Conservation (phyloP, 2,888 invertebrate species). For the Lasioglossum zephyrum region DNA sequence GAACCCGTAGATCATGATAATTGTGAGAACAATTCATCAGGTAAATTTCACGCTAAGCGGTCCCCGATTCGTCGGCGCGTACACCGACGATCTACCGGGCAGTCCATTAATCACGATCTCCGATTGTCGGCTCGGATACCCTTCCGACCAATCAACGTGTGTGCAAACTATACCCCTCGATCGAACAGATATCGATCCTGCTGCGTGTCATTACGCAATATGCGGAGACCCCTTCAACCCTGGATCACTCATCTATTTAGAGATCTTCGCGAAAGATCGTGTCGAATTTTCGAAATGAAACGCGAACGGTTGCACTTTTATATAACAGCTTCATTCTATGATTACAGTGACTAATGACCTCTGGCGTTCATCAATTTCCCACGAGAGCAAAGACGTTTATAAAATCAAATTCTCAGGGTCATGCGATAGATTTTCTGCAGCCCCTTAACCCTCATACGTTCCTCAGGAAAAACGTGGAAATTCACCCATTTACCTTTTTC, state of each 20-base stretch:
- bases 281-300: neutral
- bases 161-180: constrained; percentile 23
- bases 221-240: neutral
- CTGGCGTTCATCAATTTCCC: no score
- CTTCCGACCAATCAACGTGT: constrained; percentile 31
- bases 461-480: no score
- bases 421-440: no score
- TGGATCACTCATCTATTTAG: neutral
- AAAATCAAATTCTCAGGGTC: no score
- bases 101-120: constrained; percentile 75
- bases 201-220: constrained; percentile 21
- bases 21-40: constrained; percentile 84
- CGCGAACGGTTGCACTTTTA: neutral
- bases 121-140: constrained; percentile 46
- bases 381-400: no score
- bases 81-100: constrained; percentile 49
- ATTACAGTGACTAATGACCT: no score
- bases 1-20: constrained; percentile 84
- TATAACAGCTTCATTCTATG: neutral
- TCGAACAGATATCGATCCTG: constrained; percentile 27
- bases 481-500: no score
- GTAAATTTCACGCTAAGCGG: constrained; percentile 80
- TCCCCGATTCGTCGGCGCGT: constrained; percentile 62
- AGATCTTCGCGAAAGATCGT: neutral
- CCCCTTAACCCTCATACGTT: no score